A percentile compares a stretch with the other conserved stretches of the same genome.
Conservation (phyloP, 2,888 invertebrate species). For the Isotomurus palustris region DNA sequence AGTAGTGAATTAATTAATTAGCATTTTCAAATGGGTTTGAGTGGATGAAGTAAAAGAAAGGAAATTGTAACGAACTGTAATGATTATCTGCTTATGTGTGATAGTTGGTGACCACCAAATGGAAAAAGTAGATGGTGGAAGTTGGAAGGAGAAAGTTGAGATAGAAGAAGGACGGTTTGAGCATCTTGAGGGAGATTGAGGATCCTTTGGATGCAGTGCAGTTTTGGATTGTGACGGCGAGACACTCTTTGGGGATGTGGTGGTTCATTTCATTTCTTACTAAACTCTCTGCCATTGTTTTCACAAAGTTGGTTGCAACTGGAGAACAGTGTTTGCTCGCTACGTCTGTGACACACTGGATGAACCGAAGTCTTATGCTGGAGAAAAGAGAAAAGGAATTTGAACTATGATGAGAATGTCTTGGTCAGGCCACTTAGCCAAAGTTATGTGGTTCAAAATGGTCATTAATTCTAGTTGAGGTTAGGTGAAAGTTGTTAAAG, state of each 20-base stretch:
- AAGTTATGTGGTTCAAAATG: slow-evolving; percentile 24
- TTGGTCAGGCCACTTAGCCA: not conserved
- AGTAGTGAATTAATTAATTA: too few species aligned
- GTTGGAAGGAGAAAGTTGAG: slow-evolving; percentile 9
- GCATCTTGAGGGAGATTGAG: slow-evolving; percentile 15
- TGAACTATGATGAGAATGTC: not conserved
- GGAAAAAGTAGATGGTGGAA: not conserved
- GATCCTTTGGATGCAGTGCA: slow-evolving; percentile 26
- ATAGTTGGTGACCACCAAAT: too few species aligned
- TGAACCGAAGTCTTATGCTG: slow-evolving; percentile 35
- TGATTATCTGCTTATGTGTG: not conserved
- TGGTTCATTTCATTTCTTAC: slow-evolving; percentile 25
- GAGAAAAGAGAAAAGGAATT: slow-evolving; percentile 1
- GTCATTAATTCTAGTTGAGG: slow-evolving; percentile 3
- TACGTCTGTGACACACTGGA: slow-evolving; percentile 35
- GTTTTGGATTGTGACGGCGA: slow-evolving; percentile 14
- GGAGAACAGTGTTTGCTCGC: slow-evolving; percentile 22
- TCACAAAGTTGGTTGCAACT: slow-evolving; percentile 34
- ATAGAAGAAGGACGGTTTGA: not conserved
- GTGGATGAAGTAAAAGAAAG: too few species aligned
- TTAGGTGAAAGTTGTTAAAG: too few species aligned
- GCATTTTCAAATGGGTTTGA: too few species aligned
- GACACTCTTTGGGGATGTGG: slow-evolving; percentile 26
- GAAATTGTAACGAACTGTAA: too few species aligned
- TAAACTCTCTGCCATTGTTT: slow-evolving; percentile 32